A percentile compares a stretch with the other conserved stretches of the same genome.
phyloP scores from a whole-genome alignment of 2,113 vertebrate genomes.

The Struthidea cinerea region DNA sequence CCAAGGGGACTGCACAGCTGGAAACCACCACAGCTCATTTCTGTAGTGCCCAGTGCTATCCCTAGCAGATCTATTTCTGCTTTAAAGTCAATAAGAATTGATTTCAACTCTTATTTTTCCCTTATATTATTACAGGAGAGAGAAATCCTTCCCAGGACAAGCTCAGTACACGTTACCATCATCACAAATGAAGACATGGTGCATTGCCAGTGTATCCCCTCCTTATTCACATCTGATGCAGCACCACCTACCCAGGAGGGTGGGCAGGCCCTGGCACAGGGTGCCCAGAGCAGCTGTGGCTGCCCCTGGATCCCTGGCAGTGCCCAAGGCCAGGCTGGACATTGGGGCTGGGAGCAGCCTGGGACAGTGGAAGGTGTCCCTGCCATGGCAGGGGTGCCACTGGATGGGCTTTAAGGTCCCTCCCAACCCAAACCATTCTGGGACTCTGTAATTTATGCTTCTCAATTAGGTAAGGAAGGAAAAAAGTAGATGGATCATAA shows the following conservation, averaged over 20 bases:
- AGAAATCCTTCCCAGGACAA: neutral
- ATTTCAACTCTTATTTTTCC: neutral
- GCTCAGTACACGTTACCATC: neutral
- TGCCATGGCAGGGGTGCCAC: neutral
- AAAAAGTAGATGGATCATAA: neutral
- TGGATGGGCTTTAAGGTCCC: rapidly evolving
- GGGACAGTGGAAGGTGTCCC: neutral
- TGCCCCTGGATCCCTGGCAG: neutral
- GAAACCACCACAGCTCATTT: neutral
- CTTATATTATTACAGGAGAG: neutral
- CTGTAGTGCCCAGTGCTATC: neutral
- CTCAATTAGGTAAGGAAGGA: neutral
- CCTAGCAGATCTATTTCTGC: neutral
- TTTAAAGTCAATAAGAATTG: neutral
- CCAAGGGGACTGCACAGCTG: neutral
- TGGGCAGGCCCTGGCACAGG: neutral
- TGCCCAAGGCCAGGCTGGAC: neutral
- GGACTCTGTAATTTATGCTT: neutral
- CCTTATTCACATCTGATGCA: neutral
- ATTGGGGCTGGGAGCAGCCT: neutral
- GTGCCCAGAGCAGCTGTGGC: neutral
- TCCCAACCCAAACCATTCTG: neutral
- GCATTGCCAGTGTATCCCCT: neutral
- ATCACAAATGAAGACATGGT: neutral
- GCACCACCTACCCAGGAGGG: rapidly evolving